Percentiles rank a stretch among this genome's conserved stretches.
Evolutionary conservation across 2,888 invertebrate species (phyloP).

Genomic region (Erebia palarica): DNA sequence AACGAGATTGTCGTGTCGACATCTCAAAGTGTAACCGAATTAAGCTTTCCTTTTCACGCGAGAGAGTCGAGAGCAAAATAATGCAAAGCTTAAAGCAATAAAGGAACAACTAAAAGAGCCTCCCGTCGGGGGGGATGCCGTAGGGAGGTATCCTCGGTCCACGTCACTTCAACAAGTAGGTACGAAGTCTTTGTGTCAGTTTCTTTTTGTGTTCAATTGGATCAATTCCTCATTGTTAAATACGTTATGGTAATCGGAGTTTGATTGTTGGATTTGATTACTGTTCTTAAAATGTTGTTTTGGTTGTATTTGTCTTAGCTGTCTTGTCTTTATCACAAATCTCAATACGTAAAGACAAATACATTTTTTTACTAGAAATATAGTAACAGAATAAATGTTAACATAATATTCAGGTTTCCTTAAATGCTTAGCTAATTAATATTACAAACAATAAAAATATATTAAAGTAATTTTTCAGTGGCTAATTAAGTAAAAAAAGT

Average conservation of each 20-base stretch:
- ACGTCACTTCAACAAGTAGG: conserved; percentile 59
- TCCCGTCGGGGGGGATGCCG: conserved; percentile 58
- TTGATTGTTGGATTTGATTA: conserved; percentile 47
- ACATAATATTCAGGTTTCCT: too few species aligned
- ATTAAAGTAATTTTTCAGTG: too few species aligned
- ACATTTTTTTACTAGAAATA: not conserved
- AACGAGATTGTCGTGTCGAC: conserved; percentile 80
- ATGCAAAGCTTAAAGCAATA: conserved; percentile 78
- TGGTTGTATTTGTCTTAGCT: not conserved
- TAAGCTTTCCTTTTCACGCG: conserved; percentile 77
- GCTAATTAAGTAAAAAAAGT: too few species aligned
- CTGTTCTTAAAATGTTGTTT: conserved; percentile 20
- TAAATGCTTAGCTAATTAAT: too few species aligned
- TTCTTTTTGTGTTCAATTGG: conserved; percentile 70
- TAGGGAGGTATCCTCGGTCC: conserved; percentile 66
- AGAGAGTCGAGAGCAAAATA: conserved; percentile 74
- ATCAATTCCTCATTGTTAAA: conserved; percentile 69
- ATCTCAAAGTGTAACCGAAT: conserved; percentile 81
- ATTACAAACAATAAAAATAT: too few species aligned
- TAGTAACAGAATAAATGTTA: too few species aligned
- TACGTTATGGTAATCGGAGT: conserved; percentile 66
- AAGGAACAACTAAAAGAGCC: conserved; percentile 52
- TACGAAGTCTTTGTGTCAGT: conserved; percentile 65
- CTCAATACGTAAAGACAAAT: not conserved
- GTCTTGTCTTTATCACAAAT: not conserved